phyloP scores from a whole-genome alignment of 2,797 vertebrate genomes.

The Poecilia wingei region DNA sequence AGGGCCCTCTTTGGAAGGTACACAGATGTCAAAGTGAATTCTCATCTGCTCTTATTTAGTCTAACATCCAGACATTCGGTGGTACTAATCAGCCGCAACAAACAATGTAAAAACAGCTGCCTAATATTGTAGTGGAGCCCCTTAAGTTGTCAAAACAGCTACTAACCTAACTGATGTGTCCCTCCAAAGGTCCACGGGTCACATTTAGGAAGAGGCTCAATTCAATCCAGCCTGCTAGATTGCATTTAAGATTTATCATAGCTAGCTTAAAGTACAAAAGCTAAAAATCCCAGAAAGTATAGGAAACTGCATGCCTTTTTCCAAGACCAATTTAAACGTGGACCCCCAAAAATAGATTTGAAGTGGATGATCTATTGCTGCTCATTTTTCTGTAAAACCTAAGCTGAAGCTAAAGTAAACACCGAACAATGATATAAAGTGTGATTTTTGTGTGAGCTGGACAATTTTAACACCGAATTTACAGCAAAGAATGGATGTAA shows the following conservation, averaged over 20 bases:
- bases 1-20: conserved; percentile 93
- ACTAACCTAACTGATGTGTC: neutral
- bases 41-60: conserved; percentile 21
- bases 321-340: neutral
- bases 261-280: neutral
- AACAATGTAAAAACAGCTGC: neutral
- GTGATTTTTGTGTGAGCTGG: neutral
- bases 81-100: neutral
- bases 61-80: conserved; percentile 1
- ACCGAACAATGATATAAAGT: neutral
- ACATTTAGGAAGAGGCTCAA: neutral
- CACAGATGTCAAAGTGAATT: conserved; percentile 52
- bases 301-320: neutral
- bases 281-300: neutral
- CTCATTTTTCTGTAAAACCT: neutral
- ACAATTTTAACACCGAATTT: neutral
- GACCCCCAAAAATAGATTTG: neutral
- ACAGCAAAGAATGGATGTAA: no score
- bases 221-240: neutral
- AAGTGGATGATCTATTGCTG: neutral
- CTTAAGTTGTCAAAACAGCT: neutral
- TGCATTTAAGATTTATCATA: neutral
- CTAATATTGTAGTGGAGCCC: neutral
- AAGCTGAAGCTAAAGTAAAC: neutral
- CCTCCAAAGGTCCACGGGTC: neutral